Conservation (phyloP, 1,140 invertebrate genomes). For the Diachasma alloeum region DNA sequence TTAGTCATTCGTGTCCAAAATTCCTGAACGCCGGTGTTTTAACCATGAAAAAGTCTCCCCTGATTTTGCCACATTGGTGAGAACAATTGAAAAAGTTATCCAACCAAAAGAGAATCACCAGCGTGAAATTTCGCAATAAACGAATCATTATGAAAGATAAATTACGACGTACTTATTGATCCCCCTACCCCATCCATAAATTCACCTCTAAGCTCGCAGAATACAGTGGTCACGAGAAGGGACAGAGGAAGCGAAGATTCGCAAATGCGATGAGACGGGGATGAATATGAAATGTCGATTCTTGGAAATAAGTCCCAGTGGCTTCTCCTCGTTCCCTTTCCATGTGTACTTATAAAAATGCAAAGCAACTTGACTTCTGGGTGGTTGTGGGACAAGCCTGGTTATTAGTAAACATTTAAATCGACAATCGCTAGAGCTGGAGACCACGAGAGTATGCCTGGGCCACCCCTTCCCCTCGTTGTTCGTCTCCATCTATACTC, state of each 20-base stretch:
- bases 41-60: conserved; percentile 23
- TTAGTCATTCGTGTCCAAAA: conserved; percentile 64
- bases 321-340: neutral
- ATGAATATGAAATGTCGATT: conserved; percentile 58
- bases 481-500: neutral
- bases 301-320: conserved; percentile 39
- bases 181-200: neutral
- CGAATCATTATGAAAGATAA: conserved; percentile 61
- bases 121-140: conserved; percentile 61
- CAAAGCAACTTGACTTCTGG: conserved; percentile 63
- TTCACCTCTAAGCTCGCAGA: neutral
- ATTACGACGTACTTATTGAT: conserved; percentile 2
- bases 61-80: conserved; percentile 54
- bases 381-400: conserved; percentile 64
- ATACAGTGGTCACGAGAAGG: neutral
- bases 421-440: conserved; percentile 59
- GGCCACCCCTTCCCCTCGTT: neutral
- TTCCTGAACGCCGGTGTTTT: conserved; percentile 41
- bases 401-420: conserved; percentile 68
- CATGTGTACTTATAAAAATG: conserved; percentile 63
- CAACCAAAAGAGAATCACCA: conserved; percentile 3
- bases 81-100: conserved; percentile 33
- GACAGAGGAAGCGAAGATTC: neutral
- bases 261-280: conserved; percentile 1
- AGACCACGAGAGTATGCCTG: conserved; percentile 44